phyloP scores from a whole-genome alignment of 2,888 invertebrate species.

The Euzetes globulus region DNA sequence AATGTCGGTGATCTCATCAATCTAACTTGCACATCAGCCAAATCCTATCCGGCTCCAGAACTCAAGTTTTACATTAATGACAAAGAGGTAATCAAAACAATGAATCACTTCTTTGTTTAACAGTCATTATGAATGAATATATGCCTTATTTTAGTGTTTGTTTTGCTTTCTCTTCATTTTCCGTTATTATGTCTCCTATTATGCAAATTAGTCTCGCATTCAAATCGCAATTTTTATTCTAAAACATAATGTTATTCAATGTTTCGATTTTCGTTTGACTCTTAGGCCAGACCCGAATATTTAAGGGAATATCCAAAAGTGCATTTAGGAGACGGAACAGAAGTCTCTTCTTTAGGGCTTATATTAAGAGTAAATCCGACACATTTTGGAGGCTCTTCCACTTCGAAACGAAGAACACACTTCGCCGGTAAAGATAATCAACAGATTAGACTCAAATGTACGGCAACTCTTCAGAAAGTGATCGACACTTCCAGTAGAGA shows the following conservation, averaged over 20 bases:
- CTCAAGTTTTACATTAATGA: slow-evolving; percentile 40
- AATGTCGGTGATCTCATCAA: slow-evolving; percentile 39
- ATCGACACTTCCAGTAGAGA: slow-evolving; percentile 41
- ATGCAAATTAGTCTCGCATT: not conserved
- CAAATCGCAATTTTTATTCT: not conserved
- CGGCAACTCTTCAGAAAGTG: slow-evolving; percentile 40
- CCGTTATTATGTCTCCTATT: not conserved
- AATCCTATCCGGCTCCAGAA: slow-evolving; percentile 38
- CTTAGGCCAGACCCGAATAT: slow-evolving; percentile 8
- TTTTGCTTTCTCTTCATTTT: not conserved
- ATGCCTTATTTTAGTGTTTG: not conserved
- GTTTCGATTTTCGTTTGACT: not conserved
- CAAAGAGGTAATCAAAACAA: slow-evolving; percentile 37
- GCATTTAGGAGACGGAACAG: slow-evolving; percentile 2
- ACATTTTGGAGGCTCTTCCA: slow-evolving; percentile 14
- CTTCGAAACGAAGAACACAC: slow-evolving; percentile 34
- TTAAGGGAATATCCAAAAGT: slow-evolving; percentile 16
- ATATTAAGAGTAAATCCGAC: not conserved
- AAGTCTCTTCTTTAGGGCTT: slow-evolving; percentile 7
- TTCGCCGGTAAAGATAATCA: slow-evolving; percentile 36
- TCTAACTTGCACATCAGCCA: slow-evolving; percentile 39
- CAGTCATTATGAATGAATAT: not conserved
- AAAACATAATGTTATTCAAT: not conserved
- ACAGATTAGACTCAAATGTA: slow-evolving; percentile 41
- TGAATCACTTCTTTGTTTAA: not conserved